These are phyloP conservation scores for Acridotheres tristis DNA, from an alignment of 2,797 vertebrate species.

Conservation along the genomic window DNA sequence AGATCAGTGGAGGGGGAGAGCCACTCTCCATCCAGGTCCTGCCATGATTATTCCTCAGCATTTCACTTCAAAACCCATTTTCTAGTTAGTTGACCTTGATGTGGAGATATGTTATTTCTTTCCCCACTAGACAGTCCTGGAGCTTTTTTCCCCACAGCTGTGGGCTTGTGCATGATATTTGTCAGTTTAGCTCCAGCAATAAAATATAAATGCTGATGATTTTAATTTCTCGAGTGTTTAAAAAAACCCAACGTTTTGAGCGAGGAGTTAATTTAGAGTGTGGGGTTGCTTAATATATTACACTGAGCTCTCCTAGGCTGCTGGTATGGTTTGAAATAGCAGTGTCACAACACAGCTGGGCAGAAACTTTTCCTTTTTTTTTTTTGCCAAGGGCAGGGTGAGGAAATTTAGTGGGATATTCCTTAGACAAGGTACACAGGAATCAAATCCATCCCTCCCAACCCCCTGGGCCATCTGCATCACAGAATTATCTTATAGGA, in stretches of 20 bases:
- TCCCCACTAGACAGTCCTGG: background rate
- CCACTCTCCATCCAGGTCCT: background rate
- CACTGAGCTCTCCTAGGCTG: background rate
- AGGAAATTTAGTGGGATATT: background rate
- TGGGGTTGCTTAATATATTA: background rate
- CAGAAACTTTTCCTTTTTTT: background rate
- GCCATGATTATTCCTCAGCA: background rate
- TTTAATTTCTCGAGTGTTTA: background rate
- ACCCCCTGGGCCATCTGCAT: accelerated
- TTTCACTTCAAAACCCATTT: background rate
- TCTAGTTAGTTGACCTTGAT: background rate
- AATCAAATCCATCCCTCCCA: background rate
- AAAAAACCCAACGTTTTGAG: background rate
- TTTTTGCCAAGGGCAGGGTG: background rate
- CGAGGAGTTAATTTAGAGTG: background rate
- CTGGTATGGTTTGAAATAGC: background rate
- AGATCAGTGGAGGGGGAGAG: background rate
- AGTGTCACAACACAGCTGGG: background rate
- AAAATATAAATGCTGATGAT: background rate
- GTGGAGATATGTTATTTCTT: background rate
- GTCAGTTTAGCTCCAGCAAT: background rate
- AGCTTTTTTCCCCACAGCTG: background rate
- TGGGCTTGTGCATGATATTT: background rate
- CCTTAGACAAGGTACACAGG: background rate
- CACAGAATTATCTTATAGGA: background rate